phyloP scores from a whole-genome alignment of 2,797 vertebrate genomes.

The Channallabes apus region DNA sequence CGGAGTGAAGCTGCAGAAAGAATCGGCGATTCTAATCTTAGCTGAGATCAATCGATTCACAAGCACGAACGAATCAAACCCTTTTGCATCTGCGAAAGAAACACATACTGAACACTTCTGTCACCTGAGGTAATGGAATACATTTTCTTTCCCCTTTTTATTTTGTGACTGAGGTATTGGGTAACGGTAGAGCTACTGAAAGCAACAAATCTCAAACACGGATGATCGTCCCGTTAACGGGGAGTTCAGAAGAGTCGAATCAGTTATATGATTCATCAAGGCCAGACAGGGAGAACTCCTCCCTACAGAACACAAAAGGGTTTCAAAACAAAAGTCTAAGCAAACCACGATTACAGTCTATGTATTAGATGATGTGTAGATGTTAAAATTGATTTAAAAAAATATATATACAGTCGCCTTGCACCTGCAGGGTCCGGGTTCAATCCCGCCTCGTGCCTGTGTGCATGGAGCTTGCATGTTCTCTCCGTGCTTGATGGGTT shows the following conservation, averaged over 20 bases:
- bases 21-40: not conserved
- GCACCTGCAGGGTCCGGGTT: too few relatives aligned
- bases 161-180: not conserved
- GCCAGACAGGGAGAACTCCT: not conserved
- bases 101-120: too few relatives aligned
- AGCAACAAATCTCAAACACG: not conserved
- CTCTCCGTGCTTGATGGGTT: too few relatives aligned
- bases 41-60: not conserved
- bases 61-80: not conserved
- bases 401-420: too few relatives aligned
- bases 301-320: not conserved
- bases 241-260: not conserved
- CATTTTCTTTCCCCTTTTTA: not conserved
- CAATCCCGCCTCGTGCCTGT: too few relatives aligned
- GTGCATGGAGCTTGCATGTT: too few relatives aligned
- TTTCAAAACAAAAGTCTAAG: slow-evolving; percentile 20
- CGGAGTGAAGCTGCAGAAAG: not conserved
- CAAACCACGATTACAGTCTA: not conserved
- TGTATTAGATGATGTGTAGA: not conserved
- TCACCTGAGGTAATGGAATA: not conserved
- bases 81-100: not conserved
- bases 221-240: not conserved
- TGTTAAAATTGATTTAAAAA: too few relatives aligned
- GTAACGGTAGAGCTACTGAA: not conserved
- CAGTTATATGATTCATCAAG: not conserved